phyloP scores from a whole-genome alignment of 1,140 invertebrate species.

The Psix sp. region DNA sequence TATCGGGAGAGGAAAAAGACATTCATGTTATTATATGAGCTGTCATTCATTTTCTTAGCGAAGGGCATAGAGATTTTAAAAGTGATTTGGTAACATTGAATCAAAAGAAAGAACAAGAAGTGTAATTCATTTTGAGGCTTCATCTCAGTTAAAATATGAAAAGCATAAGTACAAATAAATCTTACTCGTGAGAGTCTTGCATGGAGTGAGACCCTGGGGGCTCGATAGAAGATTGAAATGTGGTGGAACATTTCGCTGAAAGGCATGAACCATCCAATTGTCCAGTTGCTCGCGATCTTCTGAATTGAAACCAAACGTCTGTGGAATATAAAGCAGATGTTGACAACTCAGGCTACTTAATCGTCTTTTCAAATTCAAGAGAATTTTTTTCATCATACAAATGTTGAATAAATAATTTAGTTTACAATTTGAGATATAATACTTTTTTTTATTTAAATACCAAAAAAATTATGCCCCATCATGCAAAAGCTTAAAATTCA shows the following conservation, averaged over 20 bases:
- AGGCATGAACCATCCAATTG: slow-evolving; percentile 86
- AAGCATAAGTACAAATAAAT: slow-evolving; percentile 28
- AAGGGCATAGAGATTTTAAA: too few species aligned
- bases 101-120: too few species aligned
- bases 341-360: slow-evolving; percentile 22
- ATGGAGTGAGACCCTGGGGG: slow-evolving; percentile 63
- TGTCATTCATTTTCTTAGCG: too few species aligned
- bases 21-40: neutral
- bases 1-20: slow-evolving; percentile 14
- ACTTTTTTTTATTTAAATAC: too few species aligned
- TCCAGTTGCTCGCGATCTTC: slow-evolving; percentile 87
- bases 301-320: slow-evolving; percentile 87
- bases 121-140: slow-evolving; percentile 6
- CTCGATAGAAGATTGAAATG: slow-evolving; percentile 85
- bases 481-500: too few species aligned
- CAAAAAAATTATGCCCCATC: too few species aligned
- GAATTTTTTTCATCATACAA: neutral
- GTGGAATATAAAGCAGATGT: slow-evolving; percentile 62
- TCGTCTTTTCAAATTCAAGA: slow-evolving; percentile 3
- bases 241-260: slow-evolving; percentile 88
- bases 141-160: slow-evolving; percentile 17
- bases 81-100: too few species aligned
- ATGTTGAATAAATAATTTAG: slow-evolving; percentile 1
- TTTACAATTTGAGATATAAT: too few species aligned
- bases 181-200: slow-evolving; percentile 74